These are phyloP conservation scores for Cloeon dipterum DNA, from an alignment of 2,888 invertebrate genomes.

Conservation along the genomic window DNA sequence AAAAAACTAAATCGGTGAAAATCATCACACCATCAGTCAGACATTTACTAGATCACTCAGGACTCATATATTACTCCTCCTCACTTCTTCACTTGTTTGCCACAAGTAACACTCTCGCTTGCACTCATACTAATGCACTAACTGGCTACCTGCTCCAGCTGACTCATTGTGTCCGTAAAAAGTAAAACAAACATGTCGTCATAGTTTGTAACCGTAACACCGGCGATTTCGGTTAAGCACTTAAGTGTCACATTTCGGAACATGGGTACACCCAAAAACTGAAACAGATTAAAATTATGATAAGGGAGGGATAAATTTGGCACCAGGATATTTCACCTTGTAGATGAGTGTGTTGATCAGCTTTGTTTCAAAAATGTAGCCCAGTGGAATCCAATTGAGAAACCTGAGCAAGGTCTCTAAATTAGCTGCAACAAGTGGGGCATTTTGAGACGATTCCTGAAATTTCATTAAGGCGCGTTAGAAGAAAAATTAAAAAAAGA, in stretches of 20 bases:
- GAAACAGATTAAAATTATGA: too few relatives aligned
- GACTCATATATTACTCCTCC: too few relatives aligned
- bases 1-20: too few relatives aligned
- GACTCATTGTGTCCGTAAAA: slow-evolving; percentile 79
- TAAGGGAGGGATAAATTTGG: too few relatives aligned
- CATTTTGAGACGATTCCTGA: slow-evolving; percentile 87
- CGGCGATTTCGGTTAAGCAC: slow-evolving; percentile 95
- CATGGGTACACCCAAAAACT: slow-evolving; percentile 90
- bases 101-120: not conserved
- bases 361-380: slow-evolving; percentile 98
- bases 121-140: not conserved
- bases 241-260: slow-evolving; percentile 96
- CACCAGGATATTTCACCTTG: slow-evolving; percentile 33
- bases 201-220: slow-evolving; percentile 71
- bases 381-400: slow-evolving; percentile 98
- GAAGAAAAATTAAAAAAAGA: not conserved
- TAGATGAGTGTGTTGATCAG: slow-evolving; percentile 80
- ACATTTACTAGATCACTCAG: too few relatives aligned
- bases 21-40: too few relatives aligned
- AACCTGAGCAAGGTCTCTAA: slow-evolving; percentile 89
- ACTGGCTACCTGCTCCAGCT: slow-evolving; percentile 40
- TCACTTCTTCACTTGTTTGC: too few relatives aligned
- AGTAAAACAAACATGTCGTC: slow-evolving; percentile 79
- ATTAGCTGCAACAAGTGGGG: slow-evolving; percentile 84
- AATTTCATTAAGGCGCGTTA: slow-evolving; percentile 8